Evolutionary conservation across 2,888 invertebrate genomes (phyloP).

Genomic region (Piscicola geometra): DNA sequence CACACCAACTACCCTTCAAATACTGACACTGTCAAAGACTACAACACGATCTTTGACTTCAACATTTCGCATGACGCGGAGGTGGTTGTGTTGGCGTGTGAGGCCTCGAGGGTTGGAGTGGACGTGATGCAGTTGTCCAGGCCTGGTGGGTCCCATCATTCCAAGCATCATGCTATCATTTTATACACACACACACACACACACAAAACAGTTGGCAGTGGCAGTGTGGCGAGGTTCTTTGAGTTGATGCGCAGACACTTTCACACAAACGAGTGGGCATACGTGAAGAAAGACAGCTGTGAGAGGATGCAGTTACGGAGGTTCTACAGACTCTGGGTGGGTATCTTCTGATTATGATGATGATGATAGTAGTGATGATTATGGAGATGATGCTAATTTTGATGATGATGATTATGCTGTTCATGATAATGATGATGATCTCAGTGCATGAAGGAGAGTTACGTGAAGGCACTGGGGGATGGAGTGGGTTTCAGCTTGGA

Average conservation of each 20-base stretch:
- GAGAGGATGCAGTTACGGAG: slow-evolving; percentile 68
- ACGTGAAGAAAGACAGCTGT: slow-evolving; percentile 59
- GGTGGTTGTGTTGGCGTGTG: slow-evolving; percentile 70
- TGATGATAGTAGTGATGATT: no score
- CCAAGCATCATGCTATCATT: no score
- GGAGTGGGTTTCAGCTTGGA: slow-evolving; percentile 75
- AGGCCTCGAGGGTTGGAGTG: slow-evolving; percentile 58
- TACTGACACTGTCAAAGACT: slow-evolving; percentile 49
- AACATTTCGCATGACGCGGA: slow-evolving; percentile 90
- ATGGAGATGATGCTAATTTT: no score
- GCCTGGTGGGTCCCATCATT: no score
- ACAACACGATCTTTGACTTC: slow-evolving; percentile 61
- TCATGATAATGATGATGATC: slow-evolving; percentile 34
- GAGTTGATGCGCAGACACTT: slow-evolving; percentile 81
- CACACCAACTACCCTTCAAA: slow-evolving; percentile 35
- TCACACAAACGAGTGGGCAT: slow-evolving; percentile 73
- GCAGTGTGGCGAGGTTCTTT: slow-evolving; percentile 71
- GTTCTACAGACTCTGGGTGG: slow-evolving; percentile 76
- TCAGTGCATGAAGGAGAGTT: slow-evolving; percentile 84
- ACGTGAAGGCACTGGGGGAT: slow-evolving; percentile 81
- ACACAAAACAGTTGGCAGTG: slow-evolving; percentile 33
- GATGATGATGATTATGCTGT: no score
- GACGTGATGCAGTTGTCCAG: slow-evolving; percentile 84
- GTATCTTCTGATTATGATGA: slow-evolving; percentile 25
- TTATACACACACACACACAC: background rate